These are phyloP conservation scores for Heliconius hewitsoni DNA, from an alignment of 1,140 invertebrate genomes.

Conservation along the genomic window DNA sequence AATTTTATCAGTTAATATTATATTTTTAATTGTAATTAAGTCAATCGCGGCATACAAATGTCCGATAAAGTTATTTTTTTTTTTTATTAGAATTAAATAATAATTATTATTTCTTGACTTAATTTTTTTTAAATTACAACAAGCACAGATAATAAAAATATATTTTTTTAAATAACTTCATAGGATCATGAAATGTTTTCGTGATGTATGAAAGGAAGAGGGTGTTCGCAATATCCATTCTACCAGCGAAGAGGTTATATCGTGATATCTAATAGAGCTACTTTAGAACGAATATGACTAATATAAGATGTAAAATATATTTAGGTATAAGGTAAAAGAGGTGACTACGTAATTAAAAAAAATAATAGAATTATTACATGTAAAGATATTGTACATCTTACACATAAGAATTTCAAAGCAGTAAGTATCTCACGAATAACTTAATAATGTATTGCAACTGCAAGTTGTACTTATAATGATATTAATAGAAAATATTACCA, in stretches of 20 bases:
- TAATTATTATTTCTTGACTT: neutral
- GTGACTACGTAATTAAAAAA: no score
- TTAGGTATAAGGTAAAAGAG: neutral
- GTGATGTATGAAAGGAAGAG: slow-evolving; percentile 11
- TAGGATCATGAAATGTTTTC: slow-evolving; percentile 8
- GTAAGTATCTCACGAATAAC: neutral
- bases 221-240: slow-evolving; percentile 13
- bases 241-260: slow-evolving; percentile 9
- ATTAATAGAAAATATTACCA: neutral
- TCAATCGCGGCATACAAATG: slow-evolving; percentile 30
- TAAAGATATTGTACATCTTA: neutral
- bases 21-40: slow-evolving; percentile 15
- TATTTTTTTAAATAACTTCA: slow-evolving; percentile 14
- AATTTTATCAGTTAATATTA: neutral
- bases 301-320: neutral
- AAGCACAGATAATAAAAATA: neutral
- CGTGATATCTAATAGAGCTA: slow-evolving; percentile 14
- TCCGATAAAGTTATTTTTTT: slow-evolving; percentile 37
- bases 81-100: neutral
- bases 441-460: neutral
- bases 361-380: no score
- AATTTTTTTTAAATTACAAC: neutral
- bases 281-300: neutral
- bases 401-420: slow-evolving; percentile 1
- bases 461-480: neutral